Evolutionary conservation across 2,888 invertebrate species (phyloP).

Genomic region (Nomada ruficornis): DNA sequence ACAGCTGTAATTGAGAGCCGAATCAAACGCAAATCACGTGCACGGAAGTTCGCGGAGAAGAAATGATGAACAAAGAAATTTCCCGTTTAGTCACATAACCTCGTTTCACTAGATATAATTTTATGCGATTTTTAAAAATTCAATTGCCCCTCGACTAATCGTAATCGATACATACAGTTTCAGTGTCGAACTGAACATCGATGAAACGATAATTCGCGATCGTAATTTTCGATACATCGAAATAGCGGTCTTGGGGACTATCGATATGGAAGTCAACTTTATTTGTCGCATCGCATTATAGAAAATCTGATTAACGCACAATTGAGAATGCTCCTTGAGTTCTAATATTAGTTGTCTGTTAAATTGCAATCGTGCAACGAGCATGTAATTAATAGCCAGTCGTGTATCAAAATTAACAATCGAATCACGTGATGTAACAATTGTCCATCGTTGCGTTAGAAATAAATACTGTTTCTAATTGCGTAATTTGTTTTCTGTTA

Average conservation of each 20-base stretch:
- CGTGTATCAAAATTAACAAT: constrained; percentile 49
- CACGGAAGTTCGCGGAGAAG: constrained; percentile 2
- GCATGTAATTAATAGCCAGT: constrained; percentile 23
- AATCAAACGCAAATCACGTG: constrained; percentile 24
- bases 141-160: neutral
- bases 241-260: neutral
- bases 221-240: neutral
- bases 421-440: constrained; percentile 36
- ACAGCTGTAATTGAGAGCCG: constrained; percentile 20
- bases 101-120: neutral
- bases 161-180: too few species aligned
- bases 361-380: constrained; percentile 48
- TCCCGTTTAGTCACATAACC: neutral
- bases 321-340: constrained; percentile 46
- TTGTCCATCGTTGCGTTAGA: constrained; percentile 2
- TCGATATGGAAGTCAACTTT: too few species aligned
- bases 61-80: neutral
- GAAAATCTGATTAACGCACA: constrained; percentile 10
- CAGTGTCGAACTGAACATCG: too few species aligned
- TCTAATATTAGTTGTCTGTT: constrained; percentile 53
- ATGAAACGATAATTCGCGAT: too few species aligned
- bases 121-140: neutral
- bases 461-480: constrained; percentile 10
- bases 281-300: too few species aligned
- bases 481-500: constrained; percentile 4